A percentile compares a stretch with the other conserved stretches of the same genome.
phyloP scores from a whole-genome alignment of 23 tunicate genomes.

The Diplosoma virens region DNA sequence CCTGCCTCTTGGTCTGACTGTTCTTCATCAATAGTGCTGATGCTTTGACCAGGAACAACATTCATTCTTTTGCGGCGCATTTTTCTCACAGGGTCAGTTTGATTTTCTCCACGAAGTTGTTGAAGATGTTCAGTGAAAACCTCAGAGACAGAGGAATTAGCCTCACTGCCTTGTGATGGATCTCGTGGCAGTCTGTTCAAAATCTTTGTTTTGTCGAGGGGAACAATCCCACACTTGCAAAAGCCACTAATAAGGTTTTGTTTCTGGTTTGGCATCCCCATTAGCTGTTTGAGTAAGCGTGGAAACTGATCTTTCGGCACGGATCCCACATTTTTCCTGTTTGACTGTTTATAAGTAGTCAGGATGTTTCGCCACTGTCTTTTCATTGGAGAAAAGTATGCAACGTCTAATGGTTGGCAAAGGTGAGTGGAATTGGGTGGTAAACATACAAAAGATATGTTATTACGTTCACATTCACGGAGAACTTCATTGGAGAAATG shows the following conservation, averaged over 20 bases:
- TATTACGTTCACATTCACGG: neutral
- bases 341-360: constrained; percentile 11
- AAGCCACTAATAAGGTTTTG: constrained; percentile 3
- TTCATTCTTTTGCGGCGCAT: too few species aligned
- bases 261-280: neutral
- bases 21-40: too few species aligned
- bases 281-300: neutral
- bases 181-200: neutral
- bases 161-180: too few species aligned
- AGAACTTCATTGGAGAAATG: neutral
- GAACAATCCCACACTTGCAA: constrained; percentile 2
- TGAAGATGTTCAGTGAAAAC: too few species aligned
- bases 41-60: too few species aligned
- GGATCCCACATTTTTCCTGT: neutral
- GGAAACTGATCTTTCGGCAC: constrained; percentile 23
- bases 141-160: too few species aligned
- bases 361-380: constrained; percentile 21
- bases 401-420: constrained; percentile 13
- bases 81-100: too few species aligned
- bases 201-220: constrained; percentile 5
- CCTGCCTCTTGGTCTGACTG: too few species aligned
- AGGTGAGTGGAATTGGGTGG: constrained; percentile 16
- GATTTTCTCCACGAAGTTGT: too few species aligned
- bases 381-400: constrained; percentile 6
- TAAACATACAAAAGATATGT: constrained; percentile 2